Conservation (phyloP, 2,113 vertebrate species). For the Pseudopipra pipra region DNA sequence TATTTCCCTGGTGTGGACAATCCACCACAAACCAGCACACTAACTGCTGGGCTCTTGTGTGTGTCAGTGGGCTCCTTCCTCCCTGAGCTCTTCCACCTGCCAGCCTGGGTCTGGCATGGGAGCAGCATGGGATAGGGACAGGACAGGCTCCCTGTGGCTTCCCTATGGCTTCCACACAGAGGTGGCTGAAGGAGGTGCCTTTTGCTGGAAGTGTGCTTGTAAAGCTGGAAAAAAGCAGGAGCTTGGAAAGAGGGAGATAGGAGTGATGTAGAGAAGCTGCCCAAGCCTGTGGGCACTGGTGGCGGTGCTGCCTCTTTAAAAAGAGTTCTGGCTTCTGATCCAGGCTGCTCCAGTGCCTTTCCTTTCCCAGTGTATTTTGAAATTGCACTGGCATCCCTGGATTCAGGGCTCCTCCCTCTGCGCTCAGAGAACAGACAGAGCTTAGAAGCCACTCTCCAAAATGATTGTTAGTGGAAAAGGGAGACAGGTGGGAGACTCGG, state of each 20-base stretch:
- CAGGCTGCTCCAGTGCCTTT: neutral
- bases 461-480: neutral
- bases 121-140: accelerated
- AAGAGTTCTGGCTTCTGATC: neutral
- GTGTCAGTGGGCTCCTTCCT: neutral
- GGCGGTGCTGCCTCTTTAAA: neutral
- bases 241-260: neutral
- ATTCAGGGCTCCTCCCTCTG: neutral
- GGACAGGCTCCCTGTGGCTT: neutral
- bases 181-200: neutral
- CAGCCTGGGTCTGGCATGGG: neutral
- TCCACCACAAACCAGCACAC: neutral
- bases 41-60: neutral
- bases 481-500: accelerated
- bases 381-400: neutral
- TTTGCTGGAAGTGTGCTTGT: neutral
- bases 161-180: accelerated
- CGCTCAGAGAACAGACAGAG: neutral
- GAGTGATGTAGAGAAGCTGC: neutral
- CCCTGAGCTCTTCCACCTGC: neutral
- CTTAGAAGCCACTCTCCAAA: neutral
- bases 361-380: neutral
- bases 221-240: neutral
- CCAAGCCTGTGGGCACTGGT: neutral
- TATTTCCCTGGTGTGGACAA: neutral